Percentiles rank a stretch among this genome's conserved stretches.
phyloP scores from a whole-genome alignment of 2,888 invertebrate genomes.

The Nomada fucata region DNA sequence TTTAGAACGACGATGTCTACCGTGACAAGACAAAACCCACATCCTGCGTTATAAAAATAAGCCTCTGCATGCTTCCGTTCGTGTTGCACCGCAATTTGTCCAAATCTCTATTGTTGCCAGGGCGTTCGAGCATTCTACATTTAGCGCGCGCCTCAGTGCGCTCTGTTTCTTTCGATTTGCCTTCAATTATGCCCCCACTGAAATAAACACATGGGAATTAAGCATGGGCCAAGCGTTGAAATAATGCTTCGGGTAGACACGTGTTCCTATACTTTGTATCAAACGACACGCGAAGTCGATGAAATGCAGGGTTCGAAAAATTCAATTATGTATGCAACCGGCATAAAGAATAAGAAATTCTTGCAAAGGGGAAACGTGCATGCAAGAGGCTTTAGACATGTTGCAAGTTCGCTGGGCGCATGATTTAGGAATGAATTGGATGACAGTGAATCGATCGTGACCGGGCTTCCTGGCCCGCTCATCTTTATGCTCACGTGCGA shows the following conservation, averaged over 20 bases:
- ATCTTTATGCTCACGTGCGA: constrained; percentile 46
- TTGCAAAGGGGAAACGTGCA: not conserved
- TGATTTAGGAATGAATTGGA: constrained; percentile 60
- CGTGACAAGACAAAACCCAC: constrained; percentile 72
- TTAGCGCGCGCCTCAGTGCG: not conserved
- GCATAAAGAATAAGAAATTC: not conserved
- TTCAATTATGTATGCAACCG: not conserved
- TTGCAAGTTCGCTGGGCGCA: not conserved
- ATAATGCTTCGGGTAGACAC: no score
- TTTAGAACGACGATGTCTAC: constrained; percentile 30
- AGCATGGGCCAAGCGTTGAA: no score
- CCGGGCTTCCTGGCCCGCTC: constrained; percentile 21
- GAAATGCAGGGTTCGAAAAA: not conserved
- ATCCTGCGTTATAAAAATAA: constrained; percentile 63
- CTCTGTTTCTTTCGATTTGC: not conserved
- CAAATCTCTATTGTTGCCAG: not conserved
- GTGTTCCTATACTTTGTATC: no score
- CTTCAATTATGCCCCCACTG: not conserved
- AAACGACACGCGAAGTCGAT: not conserved
- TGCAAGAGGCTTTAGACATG: constrained; percentile 5
- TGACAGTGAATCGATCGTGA: constrained; percentile 56
- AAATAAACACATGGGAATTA: not conserved
- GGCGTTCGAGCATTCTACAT: not conserved
- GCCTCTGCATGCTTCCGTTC: constrained; percentile 37
- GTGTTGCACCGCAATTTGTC: not conserved